Base-by-base conservation (phyloP, 2,113 vertebrate genomes). In the Hemichromis elongatus region DNA sequence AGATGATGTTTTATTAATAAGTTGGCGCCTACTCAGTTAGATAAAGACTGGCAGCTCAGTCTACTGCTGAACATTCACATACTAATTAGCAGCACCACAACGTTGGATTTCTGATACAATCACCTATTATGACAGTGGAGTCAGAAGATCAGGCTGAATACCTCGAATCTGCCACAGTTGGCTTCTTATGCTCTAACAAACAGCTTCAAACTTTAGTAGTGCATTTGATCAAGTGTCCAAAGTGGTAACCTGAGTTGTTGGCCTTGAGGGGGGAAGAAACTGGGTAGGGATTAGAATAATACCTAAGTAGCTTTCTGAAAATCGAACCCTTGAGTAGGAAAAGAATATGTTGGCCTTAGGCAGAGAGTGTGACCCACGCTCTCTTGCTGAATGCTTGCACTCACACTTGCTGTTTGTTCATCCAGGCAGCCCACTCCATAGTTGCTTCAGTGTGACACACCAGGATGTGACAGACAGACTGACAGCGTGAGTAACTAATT, bases 401-500 rank as follows among this genome's bases (percentile, higher is more conserved):
- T 87, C 40, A 83, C 90, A 85, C 85, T 82, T 79, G 80, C 79
- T 82, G 89, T 88, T 73, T 79, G 79, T 82, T 93, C 88, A 86
- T 86, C 24, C 57, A 33, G 87, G 78, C 90, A 61, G 87, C 93
- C 91, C 93, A 92, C 94, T 92, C 86, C 61, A 80, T 88, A 81
- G 83, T 86, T 80, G 92, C 85, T 83, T 90, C 81, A 47, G 84
- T 52, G 86, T 91, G 83, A 93, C 85, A 90, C 88, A 80, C 88
- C 80, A 79, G 75, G 86, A 91, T 88, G 89, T 95, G 93, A 94
- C 93, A 94, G 90, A 90, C 89, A 93, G 95, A 95, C 85, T 95
- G 95, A 96, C 95, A 96, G 94, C 63, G 89, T 63, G 92, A 93
- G 88, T 95, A 95, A 95, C 93, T 95, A 90, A 94, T 93, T 94